These are phyloP conservation scores for Cardiocondyla obscurior DNA, from an alignment of 1,140 invertebrate genomes.

Conservation along the genomic window DNA sequence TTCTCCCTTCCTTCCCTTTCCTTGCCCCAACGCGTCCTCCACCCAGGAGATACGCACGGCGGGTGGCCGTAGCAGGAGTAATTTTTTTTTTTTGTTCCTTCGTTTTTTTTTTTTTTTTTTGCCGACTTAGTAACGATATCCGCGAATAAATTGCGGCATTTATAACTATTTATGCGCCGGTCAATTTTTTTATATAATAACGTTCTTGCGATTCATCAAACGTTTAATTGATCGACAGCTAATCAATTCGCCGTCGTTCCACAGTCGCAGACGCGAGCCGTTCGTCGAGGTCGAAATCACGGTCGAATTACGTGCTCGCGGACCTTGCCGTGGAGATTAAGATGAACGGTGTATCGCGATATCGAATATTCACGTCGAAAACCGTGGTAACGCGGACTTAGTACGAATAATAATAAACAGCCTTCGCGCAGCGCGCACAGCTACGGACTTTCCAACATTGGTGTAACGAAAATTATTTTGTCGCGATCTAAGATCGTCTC, in stretches of 20 bases:
- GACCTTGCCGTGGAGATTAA: constrained; percentile 65
- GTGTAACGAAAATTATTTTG: not conserved
- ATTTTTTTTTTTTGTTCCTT: not conserved
- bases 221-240: not conserved
- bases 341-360: constrained; percentile 67
- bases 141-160: not conserved
- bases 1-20: no score
- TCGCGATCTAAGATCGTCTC: not conserved
- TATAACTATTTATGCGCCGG: not conserved
- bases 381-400: constrained; percentile 22
- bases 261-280: not conserved
- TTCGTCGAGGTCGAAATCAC: constrained; percentile 25
- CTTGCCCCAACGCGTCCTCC: not conserved
- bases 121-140: not conserved
- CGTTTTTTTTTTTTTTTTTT: not conserved
- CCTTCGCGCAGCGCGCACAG: not conserved
- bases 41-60: not conserved
- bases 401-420: constrained; percentile 51
- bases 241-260: not conserved
- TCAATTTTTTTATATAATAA: no score
- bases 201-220: not conserved
- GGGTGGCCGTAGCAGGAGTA: not conserved
- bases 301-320: constrained; percentile 23
- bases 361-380: constrained; percentile 56
- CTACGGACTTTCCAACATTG: not conserved